These are phyloP conservation scores for Eulemur albifrons DNA, from an alignment of 2,797 vertebrate genomes.

Conservation along the genomic window DNA sequence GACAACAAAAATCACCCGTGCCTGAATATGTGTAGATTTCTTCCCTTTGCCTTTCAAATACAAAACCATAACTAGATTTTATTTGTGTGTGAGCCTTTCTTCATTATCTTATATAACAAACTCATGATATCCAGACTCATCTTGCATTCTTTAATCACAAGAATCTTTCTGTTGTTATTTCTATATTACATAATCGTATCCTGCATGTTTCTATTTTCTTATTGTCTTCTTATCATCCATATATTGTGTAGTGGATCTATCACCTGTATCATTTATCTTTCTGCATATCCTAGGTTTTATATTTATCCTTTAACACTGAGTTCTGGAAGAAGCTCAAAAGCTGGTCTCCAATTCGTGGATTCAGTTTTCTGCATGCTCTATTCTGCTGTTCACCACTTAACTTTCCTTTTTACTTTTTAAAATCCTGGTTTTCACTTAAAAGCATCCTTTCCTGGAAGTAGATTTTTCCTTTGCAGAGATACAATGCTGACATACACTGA, in stretches of 20 bases:
- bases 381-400: neutral
- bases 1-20: neutral
- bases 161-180: neutral
- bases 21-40: neutral
- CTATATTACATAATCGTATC: neutral
- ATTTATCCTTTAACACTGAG: neutral
- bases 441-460: neutral
- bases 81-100: neutral
- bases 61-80: neutral
- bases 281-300: neutral
- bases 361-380: neutral
- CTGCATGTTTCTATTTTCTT: neutral
- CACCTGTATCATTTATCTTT: neutral
- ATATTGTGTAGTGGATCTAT: neutral
- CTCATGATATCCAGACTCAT: neutral
- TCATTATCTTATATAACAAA: neutral
- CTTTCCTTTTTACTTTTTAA: neutral
- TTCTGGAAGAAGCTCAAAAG: neutral
- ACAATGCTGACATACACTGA: neutral
- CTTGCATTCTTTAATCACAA: neutral
- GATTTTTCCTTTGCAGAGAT: neutral
- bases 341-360: fast-evolving
- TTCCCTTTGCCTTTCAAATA: slow-evolving; percentile 14
- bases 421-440: neutral
- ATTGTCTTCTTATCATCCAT: neutral